Evolutionary conservation across 1,140 invertebrate species (phyloP), one percentile per base, ranked within the genome.

Genomic region (Adelges cooleyi): DNA sequence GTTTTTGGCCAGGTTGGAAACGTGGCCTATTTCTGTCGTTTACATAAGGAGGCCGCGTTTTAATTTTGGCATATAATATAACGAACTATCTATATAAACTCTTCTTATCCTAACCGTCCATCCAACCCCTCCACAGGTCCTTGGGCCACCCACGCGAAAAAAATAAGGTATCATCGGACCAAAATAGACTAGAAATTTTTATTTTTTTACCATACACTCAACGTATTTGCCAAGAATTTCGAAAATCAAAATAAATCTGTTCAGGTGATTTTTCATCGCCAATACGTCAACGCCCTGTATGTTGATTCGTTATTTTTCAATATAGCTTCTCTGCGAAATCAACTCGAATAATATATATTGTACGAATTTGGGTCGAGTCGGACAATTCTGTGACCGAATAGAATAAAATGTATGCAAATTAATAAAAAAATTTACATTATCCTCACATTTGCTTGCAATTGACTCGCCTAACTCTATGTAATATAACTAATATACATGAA

Each of bases 31-130:
- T 62, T 62, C 44, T 29, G 56, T 62, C 42, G 44, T 62, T 62
- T 62, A 33, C 23, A n/a, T 42, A 48, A 62, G 56, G 42, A 62
- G 42, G 42, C 40, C 42, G 44, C 42, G 44, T 62, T 62, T 62
- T 48, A 46, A n/a, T 62, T 62, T 62, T 62, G 56, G 56, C 56
- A 62, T 62, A 62, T 62, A 20, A 62, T 48, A 62, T 48, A 20
- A 46, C 22, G 23, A 48, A 62, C 56, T 62, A 46, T 62, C 38
- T 62, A 62, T n/a, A n/a, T n/a, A 46, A 62, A 48, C 56, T 22
- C 18, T 42, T 15, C 42, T 6, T 27, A n/a, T 62, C 46, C 46
- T 46, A 25, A 44, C 27, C 42, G 25, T 44, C 3, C 53, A 3
- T n/a, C 40, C n/a, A 4, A 4, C n/a, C 40, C 36, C 27, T 23